Base-by-base conservation (phyloP, 2,113 vertebrate genomes). In the Eulemur rufifrons region DNA sequence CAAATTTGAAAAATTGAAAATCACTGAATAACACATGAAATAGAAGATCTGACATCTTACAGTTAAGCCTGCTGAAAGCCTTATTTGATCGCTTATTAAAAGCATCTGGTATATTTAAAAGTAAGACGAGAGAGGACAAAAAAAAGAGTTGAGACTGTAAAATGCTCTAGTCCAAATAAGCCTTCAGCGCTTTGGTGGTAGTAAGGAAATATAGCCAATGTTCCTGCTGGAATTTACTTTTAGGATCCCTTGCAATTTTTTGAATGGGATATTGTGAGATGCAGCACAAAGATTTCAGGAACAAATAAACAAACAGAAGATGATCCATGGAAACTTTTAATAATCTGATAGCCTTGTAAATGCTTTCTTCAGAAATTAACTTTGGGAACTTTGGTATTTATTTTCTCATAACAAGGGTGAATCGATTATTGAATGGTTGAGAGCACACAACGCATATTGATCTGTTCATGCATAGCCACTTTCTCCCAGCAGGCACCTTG, bases 391-490 rank as follows among this genome's bases (percentile, higher is more conserved):
- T 98, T 69, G 96, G 95, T 96, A 98, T 98, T 98, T 98, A 98
- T 98, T 98, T 99, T 98, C 98, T 97, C 94, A 96, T 98, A 99
- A 98, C 97, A 98, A 98, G 98, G 96, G 95, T 98, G 98, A 98
- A 98, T 99, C 0, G 94, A 99, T 98, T 98, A 98, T 98, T 98
- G 98, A 98, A 98, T 94, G 98, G 98, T 98, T 2, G 96, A 98
- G 97, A 98, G 98, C 97, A 97, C 95, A 94, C 97, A 98, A 98
- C 97, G 97, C 98, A 98, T 98, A 98, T 98, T 98, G 98, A 98
- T 98, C 94, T 98, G 95, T 97, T 97, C 97, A 94, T 96, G 96
- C 1, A 0, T 94, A 98, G 97, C 98, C 85, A 76, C 95, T 97
- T 98, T 98, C 94, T 98, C 98, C 98, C 98, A 98, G 97, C 89